These are phyloP conservation scores for Metopolophium dirhodum DNA, from an alignment of 1,140 invertebrate species.

Conservation along the genomic window DNA sequence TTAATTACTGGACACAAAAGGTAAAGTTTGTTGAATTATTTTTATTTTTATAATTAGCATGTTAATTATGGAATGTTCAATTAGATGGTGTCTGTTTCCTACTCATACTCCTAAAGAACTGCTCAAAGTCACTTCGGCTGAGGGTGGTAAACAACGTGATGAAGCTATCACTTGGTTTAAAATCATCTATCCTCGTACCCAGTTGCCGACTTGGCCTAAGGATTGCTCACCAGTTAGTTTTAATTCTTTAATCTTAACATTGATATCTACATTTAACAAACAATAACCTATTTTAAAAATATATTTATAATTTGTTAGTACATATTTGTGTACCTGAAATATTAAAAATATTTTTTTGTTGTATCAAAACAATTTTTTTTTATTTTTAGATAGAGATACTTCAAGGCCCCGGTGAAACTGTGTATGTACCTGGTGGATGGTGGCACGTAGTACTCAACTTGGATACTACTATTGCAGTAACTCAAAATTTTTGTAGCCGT, in stretches of 20 bases:
- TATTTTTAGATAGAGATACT: constrained; percentile 84
- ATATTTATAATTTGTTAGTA: background rate
- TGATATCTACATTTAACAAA: background rate
- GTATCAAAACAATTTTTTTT: constrained; percentile 30
- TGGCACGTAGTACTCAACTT: constrained; percentile 99
- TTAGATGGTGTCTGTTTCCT: constrained; percentile 96
- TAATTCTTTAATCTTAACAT: background rate
- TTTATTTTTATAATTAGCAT: background rate
- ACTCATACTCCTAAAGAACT: constrained; percentile 95
- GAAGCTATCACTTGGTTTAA: constrained; percentile 99
- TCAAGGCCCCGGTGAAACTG: constrained; percentile 96
- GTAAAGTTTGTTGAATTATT: constrained; percentile 62
- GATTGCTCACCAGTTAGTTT: constrained; percentile 82
- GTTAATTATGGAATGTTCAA: constrained; percentile 21
- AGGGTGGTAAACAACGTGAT: constrained; percentile 95
- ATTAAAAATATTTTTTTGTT: background rate
- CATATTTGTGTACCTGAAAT: background rate
- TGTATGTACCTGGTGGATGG: constrained; percentile 97
- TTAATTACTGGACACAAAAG: constrained; percentile 95
- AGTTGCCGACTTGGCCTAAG: constrained; percentile 86
- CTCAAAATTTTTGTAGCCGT: constrained; percentile 96
- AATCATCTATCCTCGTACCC: constrained; percentile 94
- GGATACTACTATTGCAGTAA: constrained; percentile 94
- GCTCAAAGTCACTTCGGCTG: constrained; percentile 85
- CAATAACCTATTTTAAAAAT: background rate